These are phyloP conservation scores for Heloderma charlesbogerti DNA, from an alignment of 2,113 vertebrate genomes.

Conservation along the genomic window DNA sequence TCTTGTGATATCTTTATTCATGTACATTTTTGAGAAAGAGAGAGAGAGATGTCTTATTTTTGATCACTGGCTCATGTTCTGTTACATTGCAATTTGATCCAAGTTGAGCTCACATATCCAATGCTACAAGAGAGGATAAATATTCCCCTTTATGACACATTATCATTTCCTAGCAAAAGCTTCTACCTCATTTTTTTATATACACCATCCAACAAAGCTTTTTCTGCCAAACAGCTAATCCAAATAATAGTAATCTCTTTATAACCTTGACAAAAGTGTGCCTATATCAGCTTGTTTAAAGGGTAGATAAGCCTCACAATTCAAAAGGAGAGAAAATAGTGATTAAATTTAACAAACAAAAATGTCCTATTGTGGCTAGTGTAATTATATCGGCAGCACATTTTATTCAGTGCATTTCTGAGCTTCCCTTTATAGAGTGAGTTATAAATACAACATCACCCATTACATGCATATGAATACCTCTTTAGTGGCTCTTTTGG, in stretches of 20 bases:
- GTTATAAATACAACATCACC: neutral
- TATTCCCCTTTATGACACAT: slow-evolving; percentile 34
- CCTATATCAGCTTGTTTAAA: slow-evolving; percentile 43
- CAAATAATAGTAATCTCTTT: slow-evolving; percentile 47
- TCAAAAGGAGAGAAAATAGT: slow-evolving; percentile 38
- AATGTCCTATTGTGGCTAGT: neutral
- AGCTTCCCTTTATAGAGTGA: slow-evolving; percentile 2
- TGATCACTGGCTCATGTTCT: slow-evolving; percentile 41
- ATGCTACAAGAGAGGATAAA: slow-evolving; percentile 6
- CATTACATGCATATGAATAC: neutral
- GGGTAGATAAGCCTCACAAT: slow-evolving; percentile 7
- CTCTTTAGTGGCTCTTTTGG: neutral
- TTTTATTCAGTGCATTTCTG: slow-evolving; percentile 11
- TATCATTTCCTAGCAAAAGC: slow-evolving; percentile 45
- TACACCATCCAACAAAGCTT: slow-evolving; percentile 30
- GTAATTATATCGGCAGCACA: slow-evolving; percentile 9
- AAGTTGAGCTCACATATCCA: slow-evolving; percentile 25
- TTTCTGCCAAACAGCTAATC: slow-evolving; percentile 34
- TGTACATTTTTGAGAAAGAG: neutral
- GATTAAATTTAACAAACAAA: slow-evolving; percentile 39
- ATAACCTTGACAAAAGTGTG: slow-evolving; percentile 45
- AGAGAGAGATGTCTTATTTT: slow-evolving; percentile 27
- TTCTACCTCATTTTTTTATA: slow-evolving; percentile 30
- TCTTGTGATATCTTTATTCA: slow-evolving; percentile 32
- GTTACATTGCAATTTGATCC: slow-evolving; percentile 23